phyloP scores from a whole-genome alignment of 2,888 invertebrate species.

The Catocala nupta region DNA sequence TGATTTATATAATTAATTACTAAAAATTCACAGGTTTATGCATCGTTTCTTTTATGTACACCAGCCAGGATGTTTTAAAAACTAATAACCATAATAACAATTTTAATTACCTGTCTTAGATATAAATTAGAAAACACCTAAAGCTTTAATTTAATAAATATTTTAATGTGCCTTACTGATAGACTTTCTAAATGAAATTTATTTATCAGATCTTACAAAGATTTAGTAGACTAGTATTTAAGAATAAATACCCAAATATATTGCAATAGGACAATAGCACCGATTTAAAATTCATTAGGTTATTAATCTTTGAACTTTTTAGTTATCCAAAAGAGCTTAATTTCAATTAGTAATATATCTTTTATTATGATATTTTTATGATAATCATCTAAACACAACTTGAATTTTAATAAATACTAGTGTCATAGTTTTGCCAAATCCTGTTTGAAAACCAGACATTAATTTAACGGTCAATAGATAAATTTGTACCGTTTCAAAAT shows the following conservation, averaged over 20 bases:
- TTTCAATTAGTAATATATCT: no score
- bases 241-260: background rate
- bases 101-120: background rate
- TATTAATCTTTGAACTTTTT: background rate
- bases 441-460: slow-evolving; percentile 3
- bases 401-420: background rate
- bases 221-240: background rate
- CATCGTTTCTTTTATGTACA: no score
- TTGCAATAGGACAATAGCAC: background rate
- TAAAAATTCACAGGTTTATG: no score
- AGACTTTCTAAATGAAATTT: background rate
- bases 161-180: background rate
- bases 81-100: no score
- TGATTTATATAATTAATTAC: no score
- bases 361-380: background rate
- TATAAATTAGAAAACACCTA: background rate
- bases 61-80: no score
- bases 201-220: background rate
- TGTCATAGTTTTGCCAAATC: slow-evolving; percentile 2
- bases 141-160: background rate
- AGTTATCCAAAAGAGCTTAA: no score
- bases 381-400: background rate
- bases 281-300: background rate
- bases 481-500: slow-evolving; percentile 1
- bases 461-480: slow-evolving; percentile 1